These are phyloP conservation scores for Phyllostomus hastatus DNA, from an alignment of 2,113 vertebrate species.

Conservation along the genomic window DNA sequence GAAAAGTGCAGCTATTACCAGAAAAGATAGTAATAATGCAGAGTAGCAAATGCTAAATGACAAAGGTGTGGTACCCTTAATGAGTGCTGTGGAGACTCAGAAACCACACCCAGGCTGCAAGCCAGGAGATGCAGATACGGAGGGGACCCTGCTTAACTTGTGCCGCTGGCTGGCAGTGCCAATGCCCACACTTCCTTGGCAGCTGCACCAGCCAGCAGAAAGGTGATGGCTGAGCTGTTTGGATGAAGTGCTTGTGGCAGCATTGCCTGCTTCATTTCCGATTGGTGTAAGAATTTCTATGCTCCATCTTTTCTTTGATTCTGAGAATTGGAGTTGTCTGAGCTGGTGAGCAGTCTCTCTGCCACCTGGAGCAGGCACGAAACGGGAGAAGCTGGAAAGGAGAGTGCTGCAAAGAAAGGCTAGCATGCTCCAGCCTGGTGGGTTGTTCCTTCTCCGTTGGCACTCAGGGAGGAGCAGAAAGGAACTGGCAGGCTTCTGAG, in stretches of 20 bases:
- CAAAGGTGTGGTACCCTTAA: background rate
- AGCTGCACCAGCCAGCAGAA: slow-evolving; percentile 10
- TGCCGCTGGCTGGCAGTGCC: background rate
- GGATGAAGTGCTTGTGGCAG: background rate
- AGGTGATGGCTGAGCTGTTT: background rate
- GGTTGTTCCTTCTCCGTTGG: background rate
- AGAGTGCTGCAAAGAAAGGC: background rate
- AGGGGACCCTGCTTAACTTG: background rate
- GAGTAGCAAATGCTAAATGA: background rate
- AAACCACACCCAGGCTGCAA: background rate
- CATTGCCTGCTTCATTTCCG: background rate
- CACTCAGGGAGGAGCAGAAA: background rate
- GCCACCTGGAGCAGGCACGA: background rate
- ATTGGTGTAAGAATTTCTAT: background rate
- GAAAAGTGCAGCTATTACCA: background rate
- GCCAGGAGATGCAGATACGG: background rate
- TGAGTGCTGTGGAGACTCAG: background rate
- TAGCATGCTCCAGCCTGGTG: background rate
- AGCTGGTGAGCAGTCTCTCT: background rate
- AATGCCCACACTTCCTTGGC: slow-evolving; percentile 9
- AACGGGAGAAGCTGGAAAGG: background rate
- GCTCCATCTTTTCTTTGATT: background rate
- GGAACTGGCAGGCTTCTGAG: background rate
- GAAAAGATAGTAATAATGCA: background rate
- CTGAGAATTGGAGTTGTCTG: background rate